Evolutionary conservation across 2,888 invertebrate species (phyloP).

Genomic region (Glaucopsyche alexis): DNA sequence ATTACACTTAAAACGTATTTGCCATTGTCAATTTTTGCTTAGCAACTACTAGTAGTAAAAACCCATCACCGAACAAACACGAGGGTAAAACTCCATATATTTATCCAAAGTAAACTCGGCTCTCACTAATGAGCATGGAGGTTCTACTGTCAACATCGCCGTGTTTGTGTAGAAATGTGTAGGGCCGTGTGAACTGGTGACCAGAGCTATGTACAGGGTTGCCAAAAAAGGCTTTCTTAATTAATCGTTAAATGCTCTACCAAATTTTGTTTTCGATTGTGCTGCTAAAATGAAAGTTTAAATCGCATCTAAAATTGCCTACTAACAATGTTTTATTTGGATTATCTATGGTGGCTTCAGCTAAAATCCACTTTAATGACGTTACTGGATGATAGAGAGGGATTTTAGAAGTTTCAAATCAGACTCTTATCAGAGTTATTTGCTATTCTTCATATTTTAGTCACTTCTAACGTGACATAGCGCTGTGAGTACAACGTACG

Average conservation of each 20-base stretch:
- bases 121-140: constrained; percentile 23
- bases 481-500: no score
- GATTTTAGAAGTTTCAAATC: neutral
- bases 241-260: no score
- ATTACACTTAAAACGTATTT: neutral
- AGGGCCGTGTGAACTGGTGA: constrained; percentile 25
- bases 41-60: constrained; percentile 9
- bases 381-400: neutral
- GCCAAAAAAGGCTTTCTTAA: neutral
- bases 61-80: neutral
- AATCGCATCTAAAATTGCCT: no score
- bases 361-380: neutral
- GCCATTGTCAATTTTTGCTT: neutral
- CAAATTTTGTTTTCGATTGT: no score
- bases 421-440: neutral
- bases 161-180: constrained; percentile 28
- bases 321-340: no score
- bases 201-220: constrained; percentile 1
- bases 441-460: no score
- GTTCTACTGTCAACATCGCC: constrained; percentile 10
- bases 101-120: constrained; percentile 16
- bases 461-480: no score
- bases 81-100: constrained; percentile 13
- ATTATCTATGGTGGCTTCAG: neutral
- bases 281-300: no score